Base-by-base conservation (phyloP, 2,888 invertebrate genomes). In the Ceraclea dissimilis region DNA sequence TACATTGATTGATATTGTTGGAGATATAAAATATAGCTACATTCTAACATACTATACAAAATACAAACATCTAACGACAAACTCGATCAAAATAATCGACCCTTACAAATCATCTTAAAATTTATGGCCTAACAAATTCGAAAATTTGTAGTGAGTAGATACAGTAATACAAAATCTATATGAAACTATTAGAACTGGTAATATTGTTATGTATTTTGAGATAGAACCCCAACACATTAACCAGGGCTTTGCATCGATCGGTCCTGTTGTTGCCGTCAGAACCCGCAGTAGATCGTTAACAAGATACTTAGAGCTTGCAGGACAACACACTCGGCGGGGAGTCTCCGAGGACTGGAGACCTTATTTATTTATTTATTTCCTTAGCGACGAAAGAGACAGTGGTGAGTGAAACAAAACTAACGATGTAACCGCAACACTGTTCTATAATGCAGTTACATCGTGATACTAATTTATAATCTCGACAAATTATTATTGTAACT, bases 321-420 rank as follows among this genome's bases (percentile, higher is more conserved):
- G 59, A 61, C 61, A 61, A 61, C 61, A 57, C 59, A 57, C 61
- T 51, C 61, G 33, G 53, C 61, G 55, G 61, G 61, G 57, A 39
- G 56, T 58, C 51, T 58, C 13, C 2, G 21, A 51, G 55, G 56
- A 52, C 51, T n/a, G 49, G 34, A 31, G 49, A 52, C 49, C 48
- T 48, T 54, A 57, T 57, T 48, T 55, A 52, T 57, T 48, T 55
- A 52, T 56, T 56, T 52, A 44, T 17, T 16, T 43, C 20, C 11
- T 10, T 20, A 8, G 47, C 47, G 39, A 39, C 13, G 39, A 39
- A 13, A 39, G 39, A 39, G 39, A 13, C 39, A 16, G 39, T 39
- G 39, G 52, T 48, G 46, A 57, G 43, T 54, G 13, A 55, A 58
- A 55, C 54, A 58, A 47, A 54, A 54, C 51, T 33, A 49, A 49